phyloP scores from a whole-genome alignment of 2,113 vertebrate genomes.

The Tretioscincus oriximinensis region DNA sequence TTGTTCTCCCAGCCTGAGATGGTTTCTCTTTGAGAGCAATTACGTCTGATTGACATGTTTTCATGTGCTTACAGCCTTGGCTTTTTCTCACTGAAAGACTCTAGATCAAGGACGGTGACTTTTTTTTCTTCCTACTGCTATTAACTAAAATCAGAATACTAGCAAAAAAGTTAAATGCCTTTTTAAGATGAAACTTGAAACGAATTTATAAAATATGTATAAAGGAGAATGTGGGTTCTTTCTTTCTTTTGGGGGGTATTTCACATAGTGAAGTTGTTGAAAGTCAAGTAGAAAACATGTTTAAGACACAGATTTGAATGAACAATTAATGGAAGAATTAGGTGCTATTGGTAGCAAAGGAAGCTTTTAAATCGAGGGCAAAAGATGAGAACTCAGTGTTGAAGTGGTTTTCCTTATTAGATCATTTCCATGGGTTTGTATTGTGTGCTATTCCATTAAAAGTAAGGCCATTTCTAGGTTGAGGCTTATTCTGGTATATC shows the following conservation, averaged over 20 bases:
- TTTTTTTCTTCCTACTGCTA: slow-evolving; percentile 60
- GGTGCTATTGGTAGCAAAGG: slow-evolving; percentile 44
- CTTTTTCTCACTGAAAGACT: slow-evolving; percentile 69
- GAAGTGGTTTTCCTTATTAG: neutral
- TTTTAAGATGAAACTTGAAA: slow-evolving; percentile 73
- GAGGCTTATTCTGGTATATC: too few species aligned
- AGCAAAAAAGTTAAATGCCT: slow-evolving; percentile 73
- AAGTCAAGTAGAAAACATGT: slow-evolving; percentile 77
- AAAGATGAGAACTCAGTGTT: neutral
- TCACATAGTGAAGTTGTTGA: slow-evolving; percentile 57
- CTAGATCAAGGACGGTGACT: slow-evolving; percentile 78
- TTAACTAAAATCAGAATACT: slow-evolving; percentile 76
- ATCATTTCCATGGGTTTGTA: neutral
- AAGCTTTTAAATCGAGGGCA: neutral
- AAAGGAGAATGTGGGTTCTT: slow-evolving; percentile 61
- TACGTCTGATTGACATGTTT: slow-evolving; percentile 92
- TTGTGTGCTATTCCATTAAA: neutral
- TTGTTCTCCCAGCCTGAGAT: slow-evolving; percentile 73
- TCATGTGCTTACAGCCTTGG: slow-evolving; percentile 79
- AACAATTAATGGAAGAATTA: slow-evolving; percentile 59
- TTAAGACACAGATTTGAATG: slow-evolving; percentile 52
- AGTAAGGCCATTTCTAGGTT: too few species aligned
- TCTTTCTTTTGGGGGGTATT: neutral
- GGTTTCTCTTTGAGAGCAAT: slow-evolving; percentile 88
- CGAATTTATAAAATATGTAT: slow-evolving; percentile 78